phyloP scores from a whole-genome alignment of 2,113 vertebrate species.

The Illadopsis cleaveri region DNA sequence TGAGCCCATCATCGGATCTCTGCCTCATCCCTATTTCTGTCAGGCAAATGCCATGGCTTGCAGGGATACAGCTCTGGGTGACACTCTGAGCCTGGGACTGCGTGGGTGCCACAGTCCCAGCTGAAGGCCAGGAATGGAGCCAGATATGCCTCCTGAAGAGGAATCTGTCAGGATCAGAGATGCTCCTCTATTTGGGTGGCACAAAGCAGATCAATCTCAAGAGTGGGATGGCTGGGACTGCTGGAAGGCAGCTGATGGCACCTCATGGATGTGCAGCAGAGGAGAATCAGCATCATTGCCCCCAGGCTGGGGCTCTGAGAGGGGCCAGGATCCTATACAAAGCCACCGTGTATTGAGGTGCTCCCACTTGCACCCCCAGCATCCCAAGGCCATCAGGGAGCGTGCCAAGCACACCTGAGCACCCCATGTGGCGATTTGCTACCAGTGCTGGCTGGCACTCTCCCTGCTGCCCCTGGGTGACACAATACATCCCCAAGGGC shows the following conservation, averaged over 20 bases:
- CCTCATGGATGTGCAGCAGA: not conserved
- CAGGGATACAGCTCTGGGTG: not conserved
- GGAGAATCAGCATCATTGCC: rapidly evolving
- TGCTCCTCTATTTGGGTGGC: not conserved
- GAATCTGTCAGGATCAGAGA: not conserved
- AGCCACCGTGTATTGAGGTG: not conserved
- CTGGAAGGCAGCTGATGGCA: not conserved
- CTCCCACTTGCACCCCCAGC: not conserved
- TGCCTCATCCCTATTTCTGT: not conserved
- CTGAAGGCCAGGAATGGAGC: not conserved
- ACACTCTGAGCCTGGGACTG: not conserved
- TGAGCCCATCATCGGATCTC: rapidly evolving
- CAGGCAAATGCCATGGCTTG: not conserved
- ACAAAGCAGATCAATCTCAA: not conserved
- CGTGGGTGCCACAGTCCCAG: not conserved
- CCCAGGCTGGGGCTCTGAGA: not conserved
- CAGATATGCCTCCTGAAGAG: not conserved
- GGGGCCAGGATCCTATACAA: not conserved
- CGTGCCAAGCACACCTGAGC: rapidly evolving
- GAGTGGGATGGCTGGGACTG: not conserved
- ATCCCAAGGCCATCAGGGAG: not conserved
- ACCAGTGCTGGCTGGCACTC: not conserved
- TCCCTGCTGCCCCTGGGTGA: not conserved
- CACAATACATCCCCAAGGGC: not conserved
- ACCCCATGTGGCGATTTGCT: not conserved